These are phyloP conservation scores for Colistium nudipinnis DNA, from an alignment of 2,113 vertebrate genomes.

Conservation along the genomic window DNA sequence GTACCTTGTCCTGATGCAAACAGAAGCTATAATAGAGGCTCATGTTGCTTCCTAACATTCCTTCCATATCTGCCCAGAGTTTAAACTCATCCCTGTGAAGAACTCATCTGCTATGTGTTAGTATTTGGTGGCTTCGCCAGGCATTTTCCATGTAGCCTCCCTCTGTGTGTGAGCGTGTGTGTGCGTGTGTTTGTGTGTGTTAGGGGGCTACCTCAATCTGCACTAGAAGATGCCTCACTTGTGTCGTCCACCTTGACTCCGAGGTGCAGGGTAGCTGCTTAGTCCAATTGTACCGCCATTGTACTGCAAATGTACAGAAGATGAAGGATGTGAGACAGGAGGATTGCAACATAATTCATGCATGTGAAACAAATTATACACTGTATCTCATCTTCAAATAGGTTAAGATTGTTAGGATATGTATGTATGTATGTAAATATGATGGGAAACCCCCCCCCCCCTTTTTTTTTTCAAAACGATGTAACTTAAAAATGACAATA, in stretches of 20 bases:
- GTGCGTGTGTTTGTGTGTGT: slow-evolving; percentile 26
- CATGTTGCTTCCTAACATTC: slow-evolving; percentile 43
- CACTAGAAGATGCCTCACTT: slow-evolving; percentile 73
- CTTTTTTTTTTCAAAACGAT: slow-evolving; percentile 65
- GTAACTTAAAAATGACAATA: slow-evolving; percentile 75
- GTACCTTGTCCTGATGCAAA: slow-evolving; percentile 47
- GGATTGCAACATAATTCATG: slow-evolving; percentile 66
- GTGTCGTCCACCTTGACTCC: slow-evolving; percentile 68
- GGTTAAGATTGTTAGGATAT: slow-evolving; percentile 74
- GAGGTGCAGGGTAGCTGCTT: slow-evolving; percentile 72
- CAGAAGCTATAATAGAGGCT: slow-evolving; percentile 22
- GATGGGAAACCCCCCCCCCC: slow-evolving; percentile 32
- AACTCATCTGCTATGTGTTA: slow-evolving; percentile 39
- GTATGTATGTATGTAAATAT: slow-evolving; percentile 82
- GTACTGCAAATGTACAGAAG: slow-evolving; percentile 60
- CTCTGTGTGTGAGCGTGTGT: slow-evolving; percentile 34
- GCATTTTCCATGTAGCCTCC: slow-evolving; percentile 59
- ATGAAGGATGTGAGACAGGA: slow-evolving; percentile 59
- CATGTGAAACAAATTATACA: slow-evolving; percentile 76
- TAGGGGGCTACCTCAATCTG: slow-evolving; percentile 74
- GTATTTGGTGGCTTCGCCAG: slow-evolving; percentile 41
- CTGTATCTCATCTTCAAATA: slow-evolving; percentile 72
- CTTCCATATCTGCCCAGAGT: slow-evolving; percentile 37
- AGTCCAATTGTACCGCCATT: slow-evolving; percentile 59
- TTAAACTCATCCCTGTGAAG: slow-evolving; percentile 43